phyloP scores from a whole-genome alignment of 2,888 invertebrate species.

The Heterodera filipjevi region DNA sequence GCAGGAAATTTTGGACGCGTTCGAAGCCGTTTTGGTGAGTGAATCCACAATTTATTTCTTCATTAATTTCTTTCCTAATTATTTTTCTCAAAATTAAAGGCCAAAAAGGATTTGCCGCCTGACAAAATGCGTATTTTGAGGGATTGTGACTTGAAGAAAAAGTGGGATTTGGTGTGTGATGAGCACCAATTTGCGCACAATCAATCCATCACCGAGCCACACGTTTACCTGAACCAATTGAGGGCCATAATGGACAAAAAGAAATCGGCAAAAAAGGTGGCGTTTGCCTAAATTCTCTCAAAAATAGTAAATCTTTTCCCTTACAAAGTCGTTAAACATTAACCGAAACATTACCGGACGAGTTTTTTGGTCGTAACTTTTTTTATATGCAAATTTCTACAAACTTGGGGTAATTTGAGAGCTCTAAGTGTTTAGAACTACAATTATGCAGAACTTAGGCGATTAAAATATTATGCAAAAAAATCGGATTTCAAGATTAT shows the following conservation, averaged over 20 bases:
- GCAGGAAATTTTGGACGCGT: conserved; percentile 43
- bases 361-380: too few species aligned
- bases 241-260: conserved; percentile 87
- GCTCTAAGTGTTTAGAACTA: too few species aligned
- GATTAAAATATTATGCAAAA: too few species aligned
- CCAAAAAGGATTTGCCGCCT: conserved; percentile 96
- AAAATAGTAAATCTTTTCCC: too few species aligned
- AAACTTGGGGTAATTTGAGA: too few species aligned
- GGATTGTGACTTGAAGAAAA: conserved; percentile 94
- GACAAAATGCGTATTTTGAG: conserved; percentile 95
- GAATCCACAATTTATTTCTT: conserved; percentile 13
- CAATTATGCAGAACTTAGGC: too few species aligned
- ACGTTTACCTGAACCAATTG: conserved; percentile 92
- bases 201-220: conserved; percentile 95
- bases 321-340: too few species aligned
- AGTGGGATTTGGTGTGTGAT: conserved; percentile 99
- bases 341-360: too few species aligned
- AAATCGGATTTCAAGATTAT: too few species aligned
- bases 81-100: conserved; percentile 73
- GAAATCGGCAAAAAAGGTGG: conserved; percentile 48
- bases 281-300: too few species aligned
- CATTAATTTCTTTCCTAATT: neutral
- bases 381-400: too few species aligned
- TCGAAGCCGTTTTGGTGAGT: conserved; percentile 58
- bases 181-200: conserved; percentile 84